These are phyloP conservation scores for Dasypogon diadema DNA, from an alignment of 2,888 invertebrate species.

Conservation along the genomic window DNA sequence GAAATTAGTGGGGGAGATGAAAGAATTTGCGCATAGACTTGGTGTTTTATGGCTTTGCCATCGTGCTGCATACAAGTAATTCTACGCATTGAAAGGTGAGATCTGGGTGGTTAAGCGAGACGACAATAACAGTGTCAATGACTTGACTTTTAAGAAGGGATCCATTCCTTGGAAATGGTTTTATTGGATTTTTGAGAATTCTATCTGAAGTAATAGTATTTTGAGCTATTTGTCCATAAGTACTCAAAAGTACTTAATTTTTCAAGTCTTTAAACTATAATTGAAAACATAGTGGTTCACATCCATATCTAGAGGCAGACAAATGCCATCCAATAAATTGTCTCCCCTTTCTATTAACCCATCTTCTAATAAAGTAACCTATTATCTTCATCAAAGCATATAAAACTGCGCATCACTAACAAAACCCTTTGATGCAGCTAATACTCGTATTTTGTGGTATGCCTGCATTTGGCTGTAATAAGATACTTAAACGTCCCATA, in stretches of 20 bases:
- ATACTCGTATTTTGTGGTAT: no score
- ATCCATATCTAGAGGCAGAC: no score
- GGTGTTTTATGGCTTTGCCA: slow-evolving; percentile 43
- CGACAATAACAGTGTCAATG: slow-evolving; percentile 14
- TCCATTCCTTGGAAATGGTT: neutral
- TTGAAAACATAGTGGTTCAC: no score
- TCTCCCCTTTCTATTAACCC: no score
- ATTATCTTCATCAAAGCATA: no score
- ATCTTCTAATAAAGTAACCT: no score
- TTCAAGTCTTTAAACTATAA: no score
- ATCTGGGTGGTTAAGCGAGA: slow-evolving; percentile 35
- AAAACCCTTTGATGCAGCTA: no score
- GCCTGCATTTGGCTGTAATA: neutral
- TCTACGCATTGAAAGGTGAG: slow-evolving; percentile 35
- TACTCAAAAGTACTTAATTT: no score
- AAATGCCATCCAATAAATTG: no score
- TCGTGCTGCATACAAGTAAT: slow-evolving; percentile 6
- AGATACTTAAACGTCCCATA: neutral
- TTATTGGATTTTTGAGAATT: neutral
- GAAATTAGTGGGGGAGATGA: slow-evolving; percentile 38
- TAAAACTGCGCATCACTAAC: no score
- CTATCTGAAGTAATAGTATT: neutral
- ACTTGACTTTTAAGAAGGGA: neutral
- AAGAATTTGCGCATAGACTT: slow-evolving; percentile 17
- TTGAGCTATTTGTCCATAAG: neutral